A percentile compares a stretch with the other conserved stretches of the same genome.
Conservation (phyloP, 1,140 invertebrate genomes). For the Tenebrio molitor region DNA sequence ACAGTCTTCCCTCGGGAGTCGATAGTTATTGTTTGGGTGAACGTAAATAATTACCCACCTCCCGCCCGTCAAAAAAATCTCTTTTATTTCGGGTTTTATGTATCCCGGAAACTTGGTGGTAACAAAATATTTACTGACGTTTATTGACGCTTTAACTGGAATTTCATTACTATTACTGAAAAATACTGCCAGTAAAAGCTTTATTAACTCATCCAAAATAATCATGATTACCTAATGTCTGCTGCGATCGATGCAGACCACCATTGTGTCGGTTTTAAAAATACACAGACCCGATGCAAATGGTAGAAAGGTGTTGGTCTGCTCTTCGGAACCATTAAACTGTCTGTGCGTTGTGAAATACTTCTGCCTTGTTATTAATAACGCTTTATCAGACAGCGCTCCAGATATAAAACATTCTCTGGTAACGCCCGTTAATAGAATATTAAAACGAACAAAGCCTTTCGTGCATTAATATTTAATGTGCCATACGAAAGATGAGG, state of each 20-base stretch:
- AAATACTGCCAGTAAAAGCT: slow-evolving; percentile 44
- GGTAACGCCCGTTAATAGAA: slow-evolving; percentile 35
- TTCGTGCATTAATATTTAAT: slow-evolving; percentile 13
- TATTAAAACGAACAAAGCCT: slow-evolving; percentile 36
- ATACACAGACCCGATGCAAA: slow-evolving; percentile 7
- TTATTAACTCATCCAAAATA: slow-evolving; percentile 43
- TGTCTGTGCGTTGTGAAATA: slow-evolving; percentile 1
- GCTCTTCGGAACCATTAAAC: neutral
- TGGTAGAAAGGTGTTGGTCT: neutral
- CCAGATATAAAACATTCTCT: slow-evolving; percentile 9
- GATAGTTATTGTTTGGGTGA: slow-evolving; percentile 22
- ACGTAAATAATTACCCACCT: slow-evolving; percentile 39
- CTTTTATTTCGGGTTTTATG: slow-evolving; percentile 41
- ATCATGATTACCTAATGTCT: slow-evolving; percentile 15
- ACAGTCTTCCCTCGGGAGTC: neutral
- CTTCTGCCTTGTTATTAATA: slow-evolving; percentile 8
- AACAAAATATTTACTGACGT: slow-evolving; percentile 46
- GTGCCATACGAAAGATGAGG: neutral
- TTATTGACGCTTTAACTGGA: slow-evolving; percentile 40
- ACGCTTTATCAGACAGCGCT: slow-evolving; percentile 19
- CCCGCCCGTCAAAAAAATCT: slow-evolving; percentile 23
- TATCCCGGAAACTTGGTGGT: slow-evolving; percentile 43
- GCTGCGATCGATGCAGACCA: slow-evolving; percentile 16
- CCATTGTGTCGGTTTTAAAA: slow-evolving; percentile 16
- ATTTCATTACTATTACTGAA: slow-evolving; percentile 42